Evolutionary conservation across 2,113 vertebrate species (phyloP).

Genomic region (Grammomys dolichurus): DNA sequence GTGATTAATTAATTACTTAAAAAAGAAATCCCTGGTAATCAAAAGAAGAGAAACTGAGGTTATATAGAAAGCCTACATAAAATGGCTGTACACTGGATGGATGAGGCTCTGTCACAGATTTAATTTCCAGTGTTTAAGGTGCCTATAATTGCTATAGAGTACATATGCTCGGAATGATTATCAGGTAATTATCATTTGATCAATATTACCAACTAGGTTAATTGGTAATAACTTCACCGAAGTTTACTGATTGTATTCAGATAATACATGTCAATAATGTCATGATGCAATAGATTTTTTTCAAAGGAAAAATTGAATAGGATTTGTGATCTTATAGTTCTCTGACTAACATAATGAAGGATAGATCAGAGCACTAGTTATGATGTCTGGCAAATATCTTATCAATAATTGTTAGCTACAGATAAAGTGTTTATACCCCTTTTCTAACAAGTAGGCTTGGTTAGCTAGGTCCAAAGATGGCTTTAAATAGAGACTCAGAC

Average conservation of each 20-base stretch:
- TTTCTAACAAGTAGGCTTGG: neutral
- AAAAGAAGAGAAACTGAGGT: neutral
- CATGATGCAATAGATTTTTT: neutral
- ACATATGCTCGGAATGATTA: neutral
- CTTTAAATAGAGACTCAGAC: neutral
- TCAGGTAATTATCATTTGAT: neutral
- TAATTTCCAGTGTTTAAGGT: neutral
- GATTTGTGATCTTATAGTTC: neutral
- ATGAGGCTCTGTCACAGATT: neutral
- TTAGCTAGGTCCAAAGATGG: neutral
- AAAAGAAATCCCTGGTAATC: neutral
- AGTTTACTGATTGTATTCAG: constrained; percentile 10
- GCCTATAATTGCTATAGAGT: neutral
- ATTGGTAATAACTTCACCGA: neutral
- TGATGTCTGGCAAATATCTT: neutral
- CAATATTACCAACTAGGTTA: neutral
- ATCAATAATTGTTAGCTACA: neutral
- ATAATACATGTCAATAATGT: neutral
- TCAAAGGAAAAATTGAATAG: neutral
- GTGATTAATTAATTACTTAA: too few relatives aligned
- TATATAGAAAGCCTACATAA: neutral
- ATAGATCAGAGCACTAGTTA: neutral
- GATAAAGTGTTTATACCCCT: neutral
- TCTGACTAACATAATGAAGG: neutral
- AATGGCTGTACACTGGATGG: neutral